Evolutionary conservation across 2,113 vertebrate genomes (phyloP).

Genomic region (Phrynosoma platyrhinos): DNA sequence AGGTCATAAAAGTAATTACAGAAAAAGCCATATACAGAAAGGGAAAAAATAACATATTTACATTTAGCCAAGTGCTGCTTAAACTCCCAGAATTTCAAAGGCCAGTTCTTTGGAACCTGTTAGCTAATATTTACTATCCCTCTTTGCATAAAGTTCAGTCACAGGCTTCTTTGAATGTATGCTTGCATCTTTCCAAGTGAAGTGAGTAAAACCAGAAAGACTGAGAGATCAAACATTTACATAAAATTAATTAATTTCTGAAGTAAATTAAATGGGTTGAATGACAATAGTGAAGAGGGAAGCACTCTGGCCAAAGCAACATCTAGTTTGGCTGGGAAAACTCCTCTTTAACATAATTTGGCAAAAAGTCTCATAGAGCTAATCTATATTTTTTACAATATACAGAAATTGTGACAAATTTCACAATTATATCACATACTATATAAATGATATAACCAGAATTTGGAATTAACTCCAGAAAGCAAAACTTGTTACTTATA

Average conservation of each 20-base stretch:
- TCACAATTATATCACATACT: not conserved
- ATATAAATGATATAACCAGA: too few species aligned
- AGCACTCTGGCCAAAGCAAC: not conserved
- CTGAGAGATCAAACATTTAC: not conserved
- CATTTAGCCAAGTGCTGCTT: not conserved
- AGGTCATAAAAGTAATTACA: conserved; percentile 26
- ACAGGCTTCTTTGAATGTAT: not conserved
- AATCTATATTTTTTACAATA: not conserved
- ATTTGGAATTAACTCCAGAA: too few species aligned
- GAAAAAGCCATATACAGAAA: not conserved
- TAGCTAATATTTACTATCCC: not conserved
- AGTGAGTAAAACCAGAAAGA: not conserved
- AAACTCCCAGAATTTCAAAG: conserved; percentile 9
- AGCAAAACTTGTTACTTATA: too few species aligned
- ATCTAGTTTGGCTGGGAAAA: not conserved
- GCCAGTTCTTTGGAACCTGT: not conserved
- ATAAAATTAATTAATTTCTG: not conserved
- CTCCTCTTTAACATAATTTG: not conserved
- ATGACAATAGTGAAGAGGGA: not conserved
- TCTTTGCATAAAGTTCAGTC: not conserved
- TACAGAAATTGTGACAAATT: not conserved
- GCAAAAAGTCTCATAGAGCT: not conserved
- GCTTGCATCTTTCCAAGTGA: not conserved
- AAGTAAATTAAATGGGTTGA: not conserved
- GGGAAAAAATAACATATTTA: not conserved